phyloP scores from a whole-genome alignment of 2,797 vertebrate genomes.

The Limosa lapponica region DNA sequence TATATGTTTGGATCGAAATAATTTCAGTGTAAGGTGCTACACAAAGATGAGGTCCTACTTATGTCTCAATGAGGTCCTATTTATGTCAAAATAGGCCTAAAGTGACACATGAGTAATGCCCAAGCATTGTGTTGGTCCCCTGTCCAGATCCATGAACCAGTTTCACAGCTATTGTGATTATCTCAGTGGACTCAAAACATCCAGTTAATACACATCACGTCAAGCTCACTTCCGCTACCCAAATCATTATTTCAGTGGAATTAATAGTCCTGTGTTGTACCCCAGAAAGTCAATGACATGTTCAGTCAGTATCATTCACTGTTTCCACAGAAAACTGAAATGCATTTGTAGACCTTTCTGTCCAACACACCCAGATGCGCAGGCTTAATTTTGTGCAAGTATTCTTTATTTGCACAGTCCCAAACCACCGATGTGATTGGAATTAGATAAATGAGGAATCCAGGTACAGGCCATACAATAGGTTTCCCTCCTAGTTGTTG shows the following conservation, averaged over 20 bases:
- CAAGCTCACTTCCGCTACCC: not conserved
- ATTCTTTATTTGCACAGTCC: slow-evolving; percentile 8
- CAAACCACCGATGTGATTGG: not conserved
- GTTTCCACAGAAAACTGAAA: not conserved
- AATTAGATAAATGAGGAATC: slow-evolving; percentile 17
- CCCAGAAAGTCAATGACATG: not conserved
- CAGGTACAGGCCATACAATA: not conserved
- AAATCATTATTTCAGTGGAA: not conserved
- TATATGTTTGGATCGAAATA: not conserved
- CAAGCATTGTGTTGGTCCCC: not conserved
- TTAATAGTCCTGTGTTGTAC: not conserved
- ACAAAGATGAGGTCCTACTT: not conserved
- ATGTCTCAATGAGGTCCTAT: not conserved
- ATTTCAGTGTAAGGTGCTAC: not conserved
- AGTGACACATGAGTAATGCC: not conserved
- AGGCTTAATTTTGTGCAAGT: not conserved
- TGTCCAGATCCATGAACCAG: not conserved
- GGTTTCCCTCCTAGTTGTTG: not conserved
- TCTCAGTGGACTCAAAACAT: not conserved
- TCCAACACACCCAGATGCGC: not conserved
- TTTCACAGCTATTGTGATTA: not conserved
- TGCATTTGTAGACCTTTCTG: not conserved
- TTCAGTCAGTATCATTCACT: not conserved
- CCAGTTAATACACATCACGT: not conserved
- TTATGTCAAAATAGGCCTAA: not conserved